These are phyloP conservation scores for Plemyria rubiginata DNA, from an alignment of 2,888 invertebrate species.

Conservation along the genomic window DNA sequence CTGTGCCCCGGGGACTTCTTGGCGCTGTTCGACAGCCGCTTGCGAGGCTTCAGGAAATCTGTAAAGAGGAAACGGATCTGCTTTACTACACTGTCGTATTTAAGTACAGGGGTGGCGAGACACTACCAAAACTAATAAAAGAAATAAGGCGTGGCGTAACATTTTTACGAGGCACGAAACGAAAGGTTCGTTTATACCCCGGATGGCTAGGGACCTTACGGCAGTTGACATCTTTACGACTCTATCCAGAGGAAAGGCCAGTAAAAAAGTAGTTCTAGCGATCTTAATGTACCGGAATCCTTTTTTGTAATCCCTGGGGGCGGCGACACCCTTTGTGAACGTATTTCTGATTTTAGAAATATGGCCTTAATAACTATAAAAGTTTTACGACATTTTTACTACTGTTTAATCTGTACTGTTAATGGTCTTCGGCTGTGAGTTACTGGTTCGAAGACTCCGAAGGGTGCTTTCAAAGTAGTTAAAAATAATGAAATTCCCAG, in stretches of 20 bases:
- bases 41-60: slow-evolving; percentile 89
- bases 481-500: slow-evolving; percentile 42
- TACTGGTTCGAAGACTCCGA: slow-evolving; percentile 51
- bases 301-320: slow-evolving; percentile 63
- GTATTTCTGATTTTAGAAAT: slow-evolving; percentile 73
- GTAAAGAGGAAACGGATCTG: slow-evolving; percentile 64
- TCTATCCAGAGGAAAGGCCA: slow-evolving; percentile 64
- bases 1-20: slow-evolving; percentile 79
- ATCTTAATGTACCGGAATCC: slow-evolving; percentile 65
- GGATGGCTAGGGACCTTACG: slow-evolving; percentile 60
- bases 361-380: slow-evolving; percentile 73
- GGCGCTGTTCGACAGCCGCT: slow-evolving; percentile 80
- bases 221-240: slow-evolving; percentile 69
- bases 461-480: slow-evolving; percentile 47
- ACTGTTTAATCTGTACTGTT: slow-evolving; percentile 77
- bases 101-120: background rate
- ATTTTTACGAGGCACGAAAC: slow-evolving; percentile 66
- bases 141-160: slow-evolving; percentile 43
- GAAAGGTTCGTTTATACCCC: slow-evolving; percentile 65
- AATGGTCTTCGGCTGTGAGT: slow-evolving; percentile 64
- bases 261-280: slow-evolving; percentile 62
- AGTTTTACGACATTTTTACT: slow-evolving; percentile 78
- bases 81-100: slow-evolving; percentile 23
- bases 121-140: slow-evolving; percentile 30
- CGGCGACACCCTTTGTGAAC: slow-evolving; percentile 70